A percentile compares a stretch with the other conserved stretches of the same genome.
These are phyloP conservation scores for Otis tarda DNA, from an alignment of 2,113 vertebrate genomes.

Conservation along the genomic window DNA sequence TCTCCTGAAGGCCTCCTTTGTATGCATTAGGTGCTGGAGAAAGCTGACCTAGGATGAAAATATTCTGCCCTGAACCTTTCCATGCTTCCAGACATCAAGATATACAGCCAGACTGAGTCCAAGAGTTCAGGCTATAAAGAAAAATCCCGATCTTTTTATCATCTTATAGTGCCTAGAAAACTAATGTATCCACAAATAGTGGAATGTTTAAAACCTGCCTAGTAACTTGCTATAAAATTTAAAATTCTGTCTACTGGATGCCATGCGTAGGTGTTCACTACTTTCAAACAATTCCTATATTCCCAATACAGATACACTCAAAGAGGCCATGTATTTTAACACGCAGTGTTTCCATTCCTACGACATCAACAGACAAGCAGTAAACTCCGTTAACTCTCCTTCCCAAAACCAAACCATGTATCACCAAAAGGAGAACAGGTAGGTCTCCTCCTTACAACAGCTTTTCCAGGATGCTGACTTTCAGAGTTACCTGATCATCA, in stretches of 20 bases:
- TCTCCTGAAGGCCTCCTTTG: not conserved
- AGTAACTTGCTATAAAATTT: not conserved
- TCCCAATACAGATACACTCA: accelerated
- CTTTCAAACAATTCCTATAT: not conserved
- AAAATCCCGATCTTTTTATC: not conserved
- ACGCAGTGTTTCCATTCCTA: not conserved
- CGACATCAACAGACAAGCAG: not conserved
- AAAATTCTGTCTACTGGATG: not conserved
- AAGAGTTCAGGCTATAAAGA: not conserved
- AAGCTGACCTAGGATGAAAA: not conserved
- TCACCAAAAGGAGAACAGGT: not conserved
- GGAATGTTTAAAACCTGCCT: not conserved
- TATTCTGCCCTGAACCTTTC: not conserved
- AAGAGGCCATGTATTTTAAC: not conserved
- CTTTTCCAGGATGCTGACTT: not conserved
- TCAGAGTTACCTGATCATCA: not conserved
- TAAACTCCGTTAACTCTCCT: not conserved
- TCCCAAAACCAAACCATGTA: not conserved
- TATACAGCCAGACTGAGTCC: not conserved
- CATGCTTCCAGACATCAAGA: not conserved
- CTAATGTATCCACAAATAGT: not conserved
- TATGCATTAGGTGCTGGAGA: not conserved
- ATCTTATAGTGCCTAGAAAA: not conserved
- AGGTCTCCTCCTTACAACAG: not conserved
- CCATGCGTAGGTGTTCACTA: not conserved